phyloP scores from a whole-genome alignment of 2,888 invertebrate species.

The Tipula vernalis region DNA sequence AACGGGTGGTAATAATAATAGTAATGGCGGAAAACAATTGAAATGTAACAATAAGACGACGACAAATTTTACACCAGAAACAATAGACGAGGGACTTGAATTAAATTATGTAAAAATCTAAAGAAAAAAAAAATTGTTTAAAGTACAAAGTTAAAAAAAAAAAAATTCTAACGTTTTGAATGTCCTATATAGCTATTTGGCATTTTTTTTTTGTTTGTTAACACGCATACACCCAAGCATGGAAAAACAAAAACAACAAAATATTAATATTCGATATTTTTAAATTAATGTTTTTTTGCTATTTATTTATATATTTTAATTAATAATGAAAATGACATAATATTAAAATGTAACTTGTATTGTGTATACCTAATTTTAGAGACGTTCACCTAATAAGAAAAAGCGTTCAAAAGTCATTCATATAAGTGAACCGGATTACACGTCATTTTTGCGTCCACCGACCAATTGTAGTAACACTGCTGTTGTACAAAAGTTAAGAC shows the following conservation, averaged over 20 bases:
- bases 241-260: not conserved
- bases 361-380: not conserved
- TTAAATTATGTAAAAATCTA: not conserved
- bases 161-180: not conserved
- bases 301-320: not conserved
- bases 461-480: constrained; percentile 12
- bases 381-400: not conserved
- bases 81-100: not conserved
- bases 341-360: not conserved
- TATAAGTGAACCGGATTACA: not conserved
- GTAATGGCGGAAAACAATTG: not conserved
- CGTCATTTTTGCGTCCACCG: not conserved
- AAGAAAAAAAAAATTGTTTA: not conserved
- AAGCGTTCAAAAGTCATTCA: not conserved
- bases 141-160: not conserved
- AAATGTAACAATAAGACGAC: not conserved
- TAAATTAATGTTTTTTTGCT: not conserved
- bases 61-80: not conserved
- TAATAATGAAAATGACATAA: not conserved
- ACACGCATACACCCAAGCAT: not conserved
- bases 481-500: constrained; percentile 6
- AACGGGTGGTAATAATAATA: not conserved
- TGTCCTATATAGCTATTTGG: not conserved
- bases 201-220: not conserved
- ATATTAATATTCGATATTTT: not conserved